Percentiles rank a stretch among this genome's conserved stretches.
Evolutionary conservation across 92 coral and sea anemone species (phyloP).

Genomic region (Phenganax subtilis): DNA sequence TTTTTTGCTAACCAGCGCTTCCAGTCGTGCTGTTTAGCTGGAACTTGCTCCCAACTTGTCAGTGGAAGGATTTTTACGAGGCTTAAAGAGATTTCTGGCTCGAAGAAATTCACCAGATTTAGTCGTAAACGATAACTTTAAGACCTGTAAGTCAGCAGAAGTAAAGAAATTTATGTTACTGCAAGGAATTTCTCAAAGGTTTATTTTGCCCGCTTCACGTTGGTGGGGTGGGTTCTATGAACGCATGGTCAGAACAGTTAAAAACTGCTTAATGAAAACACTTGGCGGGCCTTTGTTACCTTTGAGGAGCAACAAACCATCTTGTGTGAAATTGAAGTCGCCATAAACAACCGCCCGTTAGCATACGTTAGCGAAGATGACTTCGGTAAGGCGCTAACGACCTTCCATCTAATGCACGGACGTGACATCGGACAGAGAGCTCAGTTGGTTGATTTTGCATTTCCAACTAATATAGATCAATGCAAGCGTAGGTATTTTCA

Average conservation of each 20-base stretch:
- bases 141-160: constrained; percentile 28
- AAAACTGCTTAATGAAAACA: constrained; percentile 42
- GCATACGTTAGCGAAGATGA: constrained; percentile 41
- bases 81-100: constrained; percentile 30
- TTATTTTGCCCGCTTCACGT: constrained; percentile 33
- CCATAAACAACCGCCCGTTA: constrained; percentile 30
- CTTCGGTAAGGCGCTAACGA: constrained; percentile 19
- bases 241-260: constrained; percentile 43
- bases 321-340: constrained; percentile 31
- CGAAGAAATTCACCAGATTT: constrained; percentile 26
- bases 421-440: constrained; percentile 5
- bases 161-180: constrained; percentile 27
- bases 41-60: neutral
- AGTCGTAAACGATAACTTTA: constrained; percentile 27
- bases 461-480: neutral
- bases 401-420: constrained; percentile 36
- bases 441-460: neutral
- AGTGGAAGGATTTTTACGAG: constrained; percentile 25
- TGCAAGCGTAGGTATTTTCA: constrained; percentile 14
- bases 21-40: neutral
- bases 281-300: constrained; percentile 21
- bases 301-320: constrained; percentile 35
- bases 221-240: constrained; percentile 52
- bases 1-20: neutral
- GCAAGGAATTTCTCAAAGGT: constrained; percentile 34